A percentile compares a stretch with the other conserved stretches of the same genome.
These are phyloP conservation scores for Belgica antarctica DNA, from an alignment of 2,888 invertebrate genomes.

Conservation along the genomic window DNA sequence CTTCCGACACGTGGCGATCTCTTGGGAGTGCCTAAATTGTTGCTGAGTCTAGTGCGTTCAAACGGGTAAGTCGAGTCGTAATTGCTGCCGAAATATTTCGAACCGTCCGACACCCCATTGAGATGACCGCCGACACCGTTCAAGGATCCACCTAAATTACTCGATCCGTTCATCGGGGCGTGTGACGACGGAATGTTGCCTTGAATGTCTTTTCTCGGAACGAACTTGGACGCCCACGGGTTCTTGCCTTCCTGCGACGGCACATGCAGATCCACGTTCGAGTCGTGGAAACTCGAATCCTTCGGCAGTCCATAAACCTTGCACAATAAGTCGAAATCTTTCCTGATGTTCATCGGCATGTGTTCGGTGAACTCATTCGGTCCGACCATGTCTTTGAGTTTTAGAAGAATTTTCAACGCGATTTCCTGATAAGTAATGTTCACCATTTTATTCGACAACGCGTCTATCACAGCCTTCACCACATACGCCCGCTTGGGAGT, in stretches of 20 bases:
- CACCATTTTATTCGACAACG: slow-evolving; percentile 60
- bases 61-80: slow-evolving; percentile 38
- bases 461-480: slow-evolving; percentile 58
- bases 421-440: slow-evolving; percentile 66
- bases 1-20: slow-evolving; percentile 32
- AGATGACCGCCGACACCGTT: not conserved
- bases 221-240: slow-evolving; percentile 43
- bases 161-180: slow-evolving; percentile 4
- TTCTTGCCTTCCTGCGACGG: slow-evolving; percentile 43
- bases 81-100: slow-evolving; percentile 38
- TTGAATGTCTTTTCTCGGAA: slow-evolving; percentile 31
- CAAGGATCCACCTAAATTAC: no score
- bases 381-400: slow-evolving; percentile 68
- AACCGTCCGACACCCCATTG: no score
- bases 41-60: slow-evolving; percentile 30
- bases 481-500: slow-evolving; percentile 57
- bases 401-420: slow-evolving; percentile 66
- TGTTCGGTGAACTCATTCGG: slow-evolving; percentile 63
- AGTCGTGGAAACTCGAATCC: slow-evolving; percentile 46
- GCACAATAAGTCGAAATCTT: slow-evolving; percentile 62
- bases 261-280: slow-evolving; percentile 48
- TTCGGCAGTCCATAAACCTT: slow-evolving; percentile 58
- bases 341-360: slow-evolving; percentile 57
- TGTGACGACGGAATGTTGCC: slow-evolving; percentile 36
- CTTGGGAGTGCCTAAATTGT: slow-evolving; percentile 34